These are phyloP conservation scores for Shinisaurus crocodilurus DNA, from an alignment of 2,113 vertebrate genomes.

Conservation along the genomic window DNA sequence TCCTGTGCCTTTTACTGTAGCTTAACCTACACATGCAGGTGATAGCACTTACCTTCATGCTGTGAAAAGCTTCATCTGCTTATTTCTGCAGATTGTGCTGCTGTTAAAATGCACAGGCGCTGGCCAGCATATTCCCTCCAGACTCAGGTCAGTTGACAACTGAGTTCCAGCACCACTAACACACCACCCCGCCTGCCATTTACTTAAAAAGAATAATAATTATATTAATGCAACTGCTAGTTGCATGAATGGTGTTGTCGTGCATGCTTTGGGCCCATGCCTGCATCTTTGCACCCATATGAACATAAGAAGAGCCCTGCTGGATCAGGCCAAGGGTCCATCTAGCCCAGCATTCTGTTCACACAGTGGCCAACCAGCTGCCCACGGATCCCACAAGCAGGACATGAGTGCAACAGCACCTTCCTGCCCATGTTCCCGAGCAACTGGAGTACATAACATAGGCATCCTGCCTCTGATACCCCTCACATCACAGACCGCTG, in stretches of 20 bases:
- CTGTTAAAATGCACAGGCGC: neutral
- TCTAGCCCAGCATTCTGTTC: too few relatives aligned
- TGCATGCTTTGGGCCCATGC: neutral
- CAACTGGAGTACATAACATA: too few relatives aligned
- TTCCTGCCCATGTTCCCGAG: too few relatives aligned
- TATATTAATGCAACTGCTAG: neutral
- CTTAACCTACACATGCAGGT: neutral
- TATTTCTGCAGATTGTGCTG: too few relatives aligned
- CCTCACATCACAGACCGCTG: neutral
- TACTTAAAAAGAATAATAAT: too few relatives aligned
- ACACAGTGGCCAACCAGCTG: too few relatives aligned
- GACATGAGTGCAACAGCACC: too few relatives aligned
- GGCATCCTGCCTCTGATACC: neutral
- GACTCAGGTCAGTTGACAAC: neutral
- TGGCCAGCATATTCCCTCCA: neutral
- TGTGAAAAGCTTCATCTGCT: neutral
- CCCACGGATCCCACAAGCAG: too few relatives aligned
- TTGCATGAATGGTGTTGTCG: neutral
- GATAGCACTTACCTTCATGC: neutral
- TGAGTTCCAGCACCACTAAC: neutral
- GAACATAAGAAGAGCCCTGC: too few relatives aligned
- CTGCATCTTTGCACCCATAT: too few relatives aligned
- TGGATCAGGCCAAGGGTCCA: too few relatives aligned
- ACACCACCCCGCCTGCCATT: neutral
- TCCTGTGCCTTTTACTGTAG: neutral